Evolutionary conservation across 2,113 vertebrate species (phyloP), one percentile per base, ranked within the genome.

Genomic region (Periophthalmodon schlosseri): DNA sequence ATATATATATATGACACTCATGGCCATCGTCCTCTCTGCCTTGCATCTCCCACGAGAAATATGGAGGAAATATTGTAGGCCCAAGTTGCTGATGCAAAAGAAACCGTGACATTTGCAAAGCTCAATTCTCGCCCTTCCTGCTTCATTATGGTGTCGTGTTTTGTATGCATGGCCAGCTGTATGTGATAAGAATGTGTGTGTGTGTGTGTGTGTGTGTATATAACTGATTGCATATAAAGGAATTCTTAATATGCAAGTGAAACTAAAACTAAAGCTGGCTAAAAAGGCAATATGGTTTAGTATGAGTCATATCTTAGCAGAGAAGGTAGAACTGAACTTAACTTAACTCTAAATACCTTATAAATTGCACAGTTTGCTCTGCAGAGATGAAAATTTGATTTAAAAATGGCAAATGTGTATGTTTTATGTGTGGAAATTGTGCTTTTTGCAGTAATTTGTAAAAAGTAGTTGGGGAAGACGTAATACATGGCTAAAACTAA

Each of bases 121-220:
- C 75, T 47, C 69, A 65, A 65, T 54, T 70, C 56, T 47, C 49
- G 66, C 78, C 80, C 77, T 73, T 47, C 39, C 39, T 68, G 80
- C 79, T 84, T 80, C 78, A 86, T 88, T 80, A 88, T 69, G 7
- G 72, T 84, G 80, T 80, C 70, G 66, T 68, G 75, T 78, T 85
- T 52, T 52, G 71, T 77, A 90, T 81, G 77, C 88, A 71, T 70
- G 81, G 74, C 66, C 57, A 24, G 68, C 75, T 81, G 77, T 23
- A 64, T 75, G 67, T 57, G 77, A 70, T 69, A 67, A 44, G 71
- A 81, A 84, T 87, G 60, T 60, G 28, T 28, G 28, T 28, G 28
- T 28, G 28, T 28, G 28, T 28, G 28, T 28, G 28, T 28, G 28
- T 28, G 28, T 28, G 28, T 28, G 28, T 28, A 28, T 71, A 69